These are phyloP conservation scores for Leguminivora glycinivorella DNA, from an alignment of 1,140 invertebrate genomes.

Conservation along the genomic window DNA sequence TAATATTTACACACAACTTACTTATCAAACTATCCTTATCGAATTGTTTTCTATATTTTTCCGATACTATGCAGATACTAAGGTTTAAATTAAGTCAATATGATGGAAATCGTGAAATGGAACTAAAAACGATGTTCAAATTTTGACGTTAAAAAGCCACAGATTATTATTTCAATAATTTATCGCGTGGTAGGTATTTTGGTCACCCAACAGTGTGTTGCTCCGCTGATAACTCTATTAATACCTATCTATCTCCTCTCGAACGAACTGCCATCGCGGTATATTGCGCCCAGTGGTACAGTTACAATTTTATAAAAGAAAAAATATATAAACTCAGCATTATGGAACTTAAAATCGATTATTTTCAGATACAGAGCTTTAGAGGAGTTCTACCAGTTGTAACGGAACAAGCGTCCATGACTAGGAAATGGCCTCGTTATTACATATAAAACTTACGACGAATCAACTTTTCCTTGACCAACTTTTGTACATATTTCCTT, in stretches of 20 bases:
- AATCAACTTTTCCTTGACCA: too few species aligned
- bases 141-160: neutral
- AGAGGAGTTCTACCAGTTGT: too few species aligned
- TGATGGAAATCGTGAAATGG: neutral
- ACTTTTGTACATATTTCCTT: too few species aligned
- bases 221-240: conserved; percentile 72
- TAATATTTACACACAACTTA: too few species aligned
- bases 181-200: conserved; percentile 34
- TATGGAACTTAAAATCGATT: neutral
- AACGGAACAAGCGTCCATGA: too few species aligned
- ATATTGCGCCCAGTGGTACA: conserved; percentile 34
- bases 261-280: conserved; percentile 49
- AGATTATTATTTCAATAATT: neutral
- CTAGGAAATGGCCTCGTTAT: too few species aligned
- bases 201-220: conserved; percentile 53
- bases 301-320: neutral
- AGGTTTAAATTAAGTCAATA: too few species aligned
- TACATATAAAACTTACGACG: too few species aligned
- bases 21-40: too few species aligned
- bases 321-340: neutral
- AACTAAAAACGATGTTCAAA: neutral
- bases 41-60: too few species aligned
- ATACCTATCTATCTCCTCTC: conserved; percentile 54
- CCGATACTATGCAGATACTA: too few species aligned
- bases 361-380: too few species aligned